These are phyloP conservation scores for Ceramica pisi DNA, from an alignment of 2,888 invertebrate species.

Conservation along the genomic window DNA sequence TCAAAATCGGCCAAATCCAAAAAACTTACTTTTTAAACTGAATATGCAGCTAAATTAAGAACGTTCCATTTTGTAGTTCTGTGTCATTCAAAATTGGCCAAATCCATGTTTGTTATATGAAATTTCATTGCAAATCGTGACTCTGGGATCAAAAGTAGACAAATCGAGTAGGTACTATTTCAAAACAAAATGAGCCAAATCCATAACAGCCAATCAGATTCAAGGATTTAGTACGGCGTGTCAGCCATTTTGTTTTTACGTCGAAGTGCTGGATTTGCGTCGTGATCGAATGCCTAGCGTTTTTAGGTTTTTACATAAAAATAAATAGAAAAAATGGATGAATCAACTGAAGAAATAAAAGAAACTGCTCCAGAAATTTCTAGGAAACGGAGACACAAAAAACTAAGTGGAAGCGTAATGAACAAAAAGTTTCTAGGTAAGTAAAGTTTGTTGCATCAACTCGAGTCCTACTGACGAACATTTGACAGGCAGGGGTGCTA, in stretches of 20 bases:
- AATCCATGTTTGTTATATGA: conserved; percentile 37
- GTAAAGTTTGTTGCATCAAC: conserved; percentile 38
- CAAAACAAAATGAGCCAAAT: conserved; percentile 33
- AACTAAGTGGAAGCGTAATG: conserved; percentile 25
- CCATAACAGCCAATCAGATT: conserved; percentile 39
- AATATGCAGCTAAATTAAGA: conserved; percentile 36
- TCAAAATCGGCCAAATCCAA: conserved; percentile 1
- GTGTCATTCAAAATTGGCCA: conserved; percentile 39
- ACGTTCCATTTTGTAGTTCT: conserved; percentile 34
- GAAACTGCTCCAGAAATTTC: conserved; percentile 39
- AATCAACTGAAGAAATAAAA: conserved; percentile 33
- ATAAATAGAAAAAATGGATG: conserved; percentile 35
- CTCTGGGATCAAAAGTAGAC: conserved; percentile 38
- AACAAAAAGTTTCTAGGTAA: conserved; percentile 40
- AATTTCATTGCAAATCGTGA: conserved; percentile 40
- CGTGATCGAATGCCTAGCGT: conserved; percentile 28
- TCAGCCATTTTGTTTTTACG: conserved; percentile 36
- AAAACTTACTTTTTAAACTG: conserved; percentile 35
- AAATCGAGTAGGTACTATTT: conserved; percentile 39
- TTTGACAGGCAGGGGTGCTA: conserved; percentile 39
- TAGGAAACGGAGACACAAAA: conserved; percentile 34
- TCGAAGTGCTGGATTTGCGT: conserved; percentile 22
- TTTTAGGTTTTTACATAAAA: conserved; percentile 40
- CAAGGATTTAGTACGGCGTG: conserved; percentile 37
- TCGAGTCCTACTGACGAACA: conserved; percentile 34